Evolutionary conservation across 1,140 invertebrate species (phyloP).

Genomic region (Cydia strobilella): DNA sequence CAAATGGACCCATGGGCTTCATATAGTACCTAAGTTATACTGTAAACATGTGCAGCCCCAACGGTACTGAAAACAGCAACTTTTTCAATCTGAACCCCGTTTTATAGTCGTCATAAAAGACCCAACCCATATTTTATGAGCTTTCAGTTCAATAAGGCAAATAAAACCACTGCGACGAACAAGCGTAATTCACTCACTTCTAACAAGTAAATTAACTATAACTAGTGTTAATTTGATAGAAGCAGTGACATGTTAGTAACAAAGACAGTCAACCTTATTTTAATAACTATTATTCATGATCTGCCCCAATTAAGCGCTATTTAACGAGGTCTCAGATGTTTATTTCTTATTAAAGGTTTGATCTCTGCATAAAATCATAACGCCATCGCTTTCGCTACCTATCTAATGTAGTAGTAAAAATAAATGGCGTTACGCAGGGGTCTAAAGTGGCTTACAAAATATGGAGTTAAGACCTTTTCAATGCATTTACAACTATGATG

Average conservation of each 20-base stretch:
- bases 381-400: no score
- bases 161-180: conserved; percentile 12
- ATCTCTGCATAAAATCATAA: no score
- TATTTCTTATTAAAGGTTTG: not conserved
- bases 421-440: no score
- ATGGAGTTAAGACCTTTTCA: no score
- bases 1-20: not conserved
- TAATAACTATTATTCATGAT: not conserved
- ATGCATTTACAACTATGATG: no score
- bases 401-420: no score
- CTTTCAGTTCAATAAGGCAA: conserved; percentile 20
- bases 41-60: not conserved
- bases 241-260: not conserved
- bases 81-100: conserved; percentile 11
- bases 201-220: conserved; percentile 27
- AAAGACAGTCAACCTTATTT: not conserved
- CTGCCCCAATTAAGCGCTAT: no score
- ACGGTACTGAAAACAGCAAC: not conserved
- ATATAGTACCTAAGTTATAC: not conserved
- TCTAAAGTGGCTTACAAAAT: no score
- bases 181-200: conserved; percentile 13
- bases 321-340: not conserved
- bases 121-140: conserved; percentile 12
- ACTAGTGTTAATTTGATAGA: conserved; percentile 31
- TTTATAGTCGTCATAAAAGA: conserved; percentile 23